Conservation (phyloP, 37 sponge, comb jelly and placozoan species). For the Chondrilla cf. caribensis region DNA sequence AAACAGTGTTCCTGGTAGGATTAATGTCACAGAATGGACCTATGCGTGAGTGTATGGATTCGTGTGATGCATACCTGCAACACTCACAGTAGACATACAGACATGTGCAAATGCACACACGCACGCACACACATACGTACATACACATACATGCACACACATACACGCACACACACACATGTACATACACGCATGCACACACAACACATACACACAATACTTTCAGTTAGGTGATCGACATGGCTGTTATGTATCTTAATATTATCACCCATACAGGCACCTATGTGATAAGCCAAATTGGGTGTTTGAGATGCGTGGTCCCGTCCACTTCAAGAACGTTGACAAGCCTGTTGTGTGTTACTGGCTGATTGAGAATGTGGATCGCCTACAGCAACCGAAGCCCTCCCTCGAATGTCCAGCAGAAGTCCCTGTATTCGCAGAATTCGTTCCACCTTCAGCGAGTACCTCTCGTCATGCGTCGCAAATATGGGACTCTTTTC, state of each 20-base stretch:
- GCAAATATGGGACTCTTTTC: too few species aligned
- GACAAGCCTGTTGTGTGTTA: constrained; percentile 57
- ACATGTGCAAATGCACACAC: background rate
- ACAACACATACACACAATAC: too few species aligned
- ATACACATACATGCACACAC: background rate
- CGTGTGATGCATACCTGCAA: background rate
- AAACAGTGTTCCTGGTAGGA: constrained; percentile 73
- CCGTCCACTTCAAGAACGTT: constrained; percentile 76
- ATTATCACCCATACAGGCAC: constrained; percentile 14
- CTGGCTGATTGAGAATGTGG: constrained; percentile 59
- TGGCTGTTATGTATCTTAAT: background rate
- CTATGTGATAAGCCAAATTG: constrained; percentile 61
- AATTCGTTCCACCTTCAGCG: background rate
- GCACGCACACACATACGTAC: background rate
- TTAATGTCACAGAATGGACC: constrained; percentile 80
- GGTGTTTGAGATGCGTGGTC: constrained; percentile 54
- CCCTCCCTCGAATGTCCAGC: background rate
- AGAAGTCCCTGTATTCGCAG: constrained; percentile 5
- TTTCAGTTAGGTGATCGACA: background rate
- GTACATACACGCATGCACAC: background rate
- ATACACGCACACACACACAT: background rate
- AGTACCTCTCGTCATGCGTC: background rate
- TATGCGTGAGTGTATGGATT: background rate
- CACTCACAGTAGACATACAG: background rate
- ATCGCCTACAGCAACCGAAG: constrained; percentile 13